These are phyloP conservation scores for Rhabdomys pumilio DNA, from an alignment of 2,797 vertebrate genomes.

Conservation along the genomic window DNA sequence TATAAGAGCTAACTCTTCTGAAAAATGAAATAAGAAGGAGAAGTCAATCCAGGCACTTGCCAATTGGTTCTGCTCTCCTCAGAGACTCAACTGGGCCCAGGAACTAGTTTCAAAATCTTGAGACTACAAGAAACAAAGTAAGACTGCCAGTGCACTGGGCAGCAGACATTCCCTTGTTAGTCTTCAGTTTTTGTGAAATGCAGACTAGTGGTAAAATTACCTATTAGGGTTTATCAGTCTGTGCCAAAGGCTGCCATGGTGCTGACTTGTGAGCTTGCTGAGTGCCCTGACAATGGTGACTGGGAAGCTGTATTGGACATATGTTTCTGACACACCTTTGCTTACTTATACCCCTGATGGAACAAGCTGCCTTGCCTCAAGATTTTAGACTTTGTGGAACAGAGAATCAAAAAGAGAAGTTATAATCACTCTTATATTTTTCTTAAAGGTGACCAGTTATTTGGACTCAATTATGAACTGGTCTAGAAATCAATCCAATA, in stretches of 20 bases:
- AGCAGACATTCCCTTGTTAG: background rate
- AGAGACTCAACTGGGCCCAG: background rate
- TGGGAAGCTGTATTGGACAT: too few relatives aligned
- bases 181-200: background rate
- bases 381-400: too few relatives aligned
- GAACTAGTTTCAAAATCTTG: background rate
- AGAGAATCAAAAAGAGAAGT: too few relatives aligned
- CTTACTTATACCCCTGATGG: too few relatives aligned
- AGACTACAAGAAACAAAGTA: background rate
- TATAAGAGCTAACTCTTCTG: background rate
- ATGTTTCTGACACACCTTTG: too few relatives aligned
- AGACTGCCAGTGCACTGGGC: background rate
- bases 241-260: background rate
- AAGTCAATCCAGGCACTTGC: background rate
- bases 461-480: too few relatives aligned
- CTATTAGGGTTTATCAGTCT: background rate
- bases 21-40: background rate
- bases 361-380: too few relatives aligned
- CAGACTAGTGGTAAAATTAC: background rate
- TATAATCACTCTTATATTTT: too few relatives aligned
- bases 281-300: too few relatives aligned
- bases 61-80: background rate
- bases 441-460: too few relatives aligned
- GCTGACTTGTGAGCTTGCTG: too few relatives aligned
- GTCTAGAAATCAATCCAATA: too few relatives aligned